Conservation (phyloP, 2,888 invertebrate species). For the Acheta domesticus region DNA sequence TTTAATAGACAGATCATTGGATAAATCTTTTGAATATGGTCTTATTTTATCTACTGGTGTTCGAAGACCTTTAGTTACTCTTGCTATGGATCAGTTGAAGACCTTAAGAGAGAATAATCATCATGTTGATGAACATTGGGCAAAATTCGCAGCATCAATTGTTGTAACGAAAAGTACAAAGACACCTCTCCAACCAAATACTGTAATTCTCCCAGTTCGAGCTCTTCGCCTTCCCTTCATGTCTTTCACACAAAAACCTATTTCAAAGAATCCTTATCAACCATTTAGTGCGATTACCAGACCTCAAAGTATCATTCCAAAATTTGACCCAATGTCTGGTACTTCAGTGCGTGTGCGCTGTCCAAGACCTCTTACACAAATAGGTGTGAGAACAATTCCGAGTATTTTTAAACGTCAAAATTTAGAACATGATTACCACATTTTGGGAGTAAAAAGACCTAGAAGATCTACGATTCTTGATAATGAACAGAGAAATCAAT, state of each 20-base stretch:
- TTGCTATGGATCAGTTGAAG: constrained; percentile 49
- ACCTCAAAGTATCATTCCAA: background rate
- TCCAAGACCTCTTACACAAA: background rate
- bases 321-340: background rate
- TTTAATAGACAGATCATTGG: too few species aligned
- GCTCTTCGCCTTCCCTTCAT: background rate
- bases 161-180: constrained; percentile 45
- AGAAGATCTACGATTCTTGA: background rate
- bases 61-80: constrained; percentile 51
- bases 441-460: background rate
- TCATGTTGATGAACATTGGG: constrained; percentile 51
- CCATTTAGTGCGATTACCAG: background rate
- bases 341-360: background rate
- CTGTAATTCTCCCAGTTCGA: constrained; percentile 18
- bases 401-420: background rate
- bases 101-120: constrained; percentile 48
- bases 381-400: background rate
- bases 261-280: background rate
- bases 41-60: constrained; percentile 45
- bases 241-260: background rate
- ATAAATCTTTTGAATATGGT: background rate
- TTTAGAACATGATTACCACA: background rate
- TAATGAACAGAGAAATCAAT: background rate
- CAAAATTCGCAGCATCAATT: constrained; percentile 56
- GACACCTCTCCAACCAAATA: background rate